Conservation (phyloP, 2,797 vertebrate species). For the Strix occidentalis region DNA sequence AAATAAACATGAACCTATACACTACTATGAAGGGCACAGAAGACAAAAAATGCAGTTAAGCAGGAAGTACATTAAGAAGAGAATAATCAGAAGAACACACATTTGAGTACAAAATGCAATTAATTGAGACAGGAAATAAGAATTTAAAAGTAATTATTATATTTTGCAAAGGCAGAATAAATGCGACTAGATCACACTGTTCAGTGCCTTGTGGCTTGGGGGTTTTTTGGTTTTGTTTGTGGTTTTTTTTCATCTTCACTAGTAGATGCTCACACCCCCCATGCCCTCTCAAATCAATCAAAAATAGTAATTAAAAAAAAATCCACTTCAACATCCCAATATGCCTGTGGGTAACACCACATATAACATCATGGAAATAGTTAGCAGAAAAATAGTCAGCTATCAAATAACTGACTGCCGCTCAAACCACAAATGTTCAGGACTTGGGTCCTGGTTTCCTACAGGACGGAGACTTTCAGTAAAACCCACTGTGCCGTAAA, state of each 20-base stretch:
- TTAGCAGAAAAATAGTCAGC: slow-evolving; percentile 1
- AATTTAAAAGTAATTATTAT: not conserved
- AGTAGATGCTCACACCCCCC: not conserved
- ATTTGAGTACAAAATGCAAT: not conserved
- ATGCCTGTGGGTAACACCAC: slow-evolving; percentile 40
- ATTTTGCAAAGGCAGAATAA: not conserved
- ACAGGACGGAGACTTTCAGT: not conserved
- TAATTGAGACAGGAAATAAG: slow-evolving; percentile 12
- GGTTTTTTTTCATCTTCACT: not conserved
- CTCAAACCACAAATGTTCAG: not conserved
- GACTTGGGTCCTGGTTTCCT: not conserved
- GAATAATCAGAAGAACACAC: not conserved
- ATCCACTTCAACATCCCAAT: slow-evolving; percentile 63
- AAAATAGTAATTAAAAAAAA: slow-evolving; percentile 63
- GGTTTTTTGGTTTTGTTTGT: not conserved
- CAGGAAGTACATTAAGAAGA: not conserved
- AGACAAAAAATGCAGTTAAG: not conserved
- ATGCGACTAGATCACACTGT: not conserved
- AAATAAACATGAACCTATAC: not conserved
- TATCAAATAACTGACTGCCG: slow-evolving; percentile 42
- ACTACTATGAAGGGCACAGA: not conserved
- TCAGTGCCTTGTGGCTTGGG: not conserved
- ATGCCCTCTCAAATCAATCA: slow-evolving; percentile 49
- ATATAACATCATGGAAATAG: slow-evolving; percentile 71
- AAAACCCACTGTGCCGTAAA: not conserved